phyloP scores from a whole-genome alignment of 2,888 invertebrate genomes.

The Campoplex nolae region DNA sequence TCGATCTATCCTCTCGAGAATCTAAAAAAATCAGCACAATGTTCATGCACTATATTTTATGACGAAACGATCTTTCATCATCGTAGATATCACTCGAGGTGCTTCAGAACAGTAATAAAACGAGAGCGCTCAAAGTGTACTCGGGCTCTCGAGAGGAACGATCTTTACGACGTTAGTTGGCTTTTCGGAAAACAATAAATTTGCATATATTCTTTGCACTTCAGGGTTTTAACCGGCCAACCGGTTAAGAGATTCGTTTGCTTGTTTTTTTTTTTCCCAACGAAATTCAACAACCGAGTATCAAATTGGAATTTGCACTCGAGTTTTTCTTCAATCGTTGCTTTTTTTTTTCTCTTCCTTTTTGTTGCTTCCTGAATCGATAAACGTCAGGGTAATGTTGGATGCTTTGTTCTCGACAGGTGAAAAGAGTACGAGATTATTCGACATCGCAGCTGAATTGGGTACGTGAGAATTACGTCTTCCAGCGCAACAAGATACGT shows the following conservation, averaged over 20 bases:
- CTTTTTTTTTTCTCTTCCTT: no score
- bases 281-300: background rate
- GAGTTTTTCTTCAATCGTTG: background rate
- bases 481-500: conserved; percentile 96
- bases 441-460: conserved; percentile 96
- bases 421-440: conserved; percentile 96
- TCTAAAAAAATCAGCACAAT: background rate
- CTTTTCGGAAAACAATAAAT: background rate
- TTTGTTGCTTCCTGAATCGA: background rate
- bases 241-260: no score
- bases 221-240: no score
- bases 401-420: conserved; percentile 86
- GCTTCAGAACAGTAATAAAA: background rate
- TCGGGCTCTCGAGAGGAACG: background rate
- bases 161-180: background rate
- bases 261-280: background rate
- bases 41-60: background rate
- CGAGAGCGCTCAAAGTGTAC: background rate
- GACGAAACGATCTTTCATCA: background rate
- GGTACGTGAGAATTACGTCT: conserved; percentile 97
- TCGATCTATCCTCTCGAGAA: background rate
- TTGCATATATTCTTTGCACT: no score
- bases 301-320: background rate
- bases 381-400: conserved; percentile 33
- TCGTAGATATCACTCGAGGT: background rate